Evolutionary conservation across 2,113 vertebrate species (phyloP), one percentile per base, ranked within the genome.

Genomic region (Carollia perspicillata): DNA sequence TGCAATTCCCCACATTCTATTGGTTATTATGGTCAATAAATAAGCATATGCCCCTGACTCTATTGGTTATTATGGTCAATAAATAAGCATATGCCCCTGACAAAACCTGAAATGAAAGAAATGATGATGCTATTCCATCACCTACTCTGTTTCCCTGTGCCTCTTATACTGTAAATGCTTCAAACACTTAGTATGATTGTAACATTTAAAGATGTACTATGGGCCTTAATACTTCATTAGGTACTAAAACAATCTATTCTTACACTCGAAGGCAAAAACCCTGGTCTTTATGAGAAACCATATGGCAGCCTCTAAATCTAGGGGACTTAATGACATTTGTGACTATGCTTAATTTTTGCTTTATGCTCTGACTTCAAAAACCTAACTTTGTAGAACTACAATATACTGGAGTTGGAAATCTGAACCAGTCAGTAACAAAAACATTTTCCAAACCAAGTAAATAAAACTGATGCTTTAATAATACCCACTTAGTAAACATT

Each of bases 311-410:
- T 75, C 78, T 51, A 71, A 65, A 65, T 75, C 65, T 72, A 65
- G 9, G 9, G 22, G 4, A 65, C 16, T 60, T 28, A 68, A 40
- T 28, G 3, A 5, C 58, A 80, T 68, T 95, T 81, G 58, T 71
- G 5, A 86, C 33, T 40, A 89, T 9, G 17, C 20, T 90, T 77
- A 75, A 55, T 69, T 89, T 96, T 37, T 96, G 40, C n/a, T 95
- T 91, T 65, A 93, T 49, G 28, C 23, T 80, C 40, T 88, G 47
- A 91, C 58, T 93, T 89, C 47, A 71, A 66, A 65, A 85, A 63
- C 23, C 44, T 68, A 84, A 92, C n/a, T 95, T 42, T 53, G 44
- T 26, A 55, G 14, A 83, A 90, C 10, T 42, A 79, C 30, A 74
- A 75, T 35, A 77, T 18, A 55, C 18, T 63, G 77, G 6, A 53